Evolutionary conservation across 1,140 invertebrate species (phyloP).

Genomic region (Eufriesea mexicana): DNA sequence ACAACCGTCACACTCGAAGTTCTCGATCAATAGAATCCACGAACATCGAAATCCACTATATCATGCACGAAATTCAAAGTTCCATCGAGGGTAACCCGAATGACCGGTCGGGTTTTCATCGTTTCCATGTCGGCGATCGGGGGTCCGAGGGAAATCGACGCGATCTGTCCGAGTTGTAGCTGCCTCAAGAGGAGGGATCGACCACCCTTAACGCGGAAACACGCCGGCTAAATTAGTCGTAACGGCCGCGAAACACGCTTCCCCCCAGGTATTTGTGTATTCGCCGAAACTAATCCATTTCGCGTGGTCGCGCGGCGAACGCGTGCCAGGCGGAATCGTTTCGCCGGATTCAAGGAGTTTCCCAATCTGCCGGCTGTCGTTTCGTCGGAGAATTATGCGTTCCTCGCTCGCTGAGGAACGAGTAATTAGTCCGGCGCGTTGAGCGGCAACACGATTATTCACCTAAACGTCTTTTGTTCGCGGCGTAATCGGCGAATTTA

Average conservation of each 20-base stretch:
- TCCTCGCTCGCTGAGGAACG: constrained; percentile 36
- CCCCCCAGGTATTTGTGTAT: constrained; percentile 49
- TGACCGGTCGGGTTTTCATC: background rate
- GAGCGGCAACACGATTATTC: constrained; percentile 58
- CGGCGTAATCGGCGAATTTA: constrained; percentile 42
- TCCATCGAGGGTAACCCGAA: background rate
- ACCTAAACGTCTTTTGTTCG: constrained; percentile 57
- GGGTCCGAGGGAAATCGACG: background rate
- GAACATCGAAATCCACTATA: background rate
- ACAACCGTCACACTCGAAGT: background rate
- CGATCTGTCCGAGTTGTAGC: constrained; percentile 29
- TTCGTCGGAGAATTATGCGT: constrained; percentile 59
- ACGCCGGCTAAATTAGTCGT: constrained; percentile 57
- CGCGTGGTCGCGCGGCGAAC: constrained; percentile 20
- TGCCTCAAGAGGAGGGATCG: constrained; percentile 15
- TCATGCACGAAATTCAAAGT: background rate
- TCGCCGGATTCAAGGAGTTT: constrained; percentile 53
- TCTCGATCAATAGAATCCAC: background rate
- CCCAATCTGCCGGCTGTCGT: constrained; percentile 61
- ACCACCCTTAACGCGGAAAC: constrained; percentile 43
- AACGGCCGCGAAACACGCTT: constrained; percentile 55
- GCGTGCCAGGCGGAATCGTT: constrained; percentile 46
- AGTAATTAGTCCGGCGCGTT: constrained; percentile 57
- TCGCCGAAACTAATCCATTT: constrained; percentile 62
- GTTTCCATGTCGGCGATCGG: background rate